phyloP scores from a whole-genome alignment of 2,888 invertebrate species.

The Netelia melanura region DNA sequence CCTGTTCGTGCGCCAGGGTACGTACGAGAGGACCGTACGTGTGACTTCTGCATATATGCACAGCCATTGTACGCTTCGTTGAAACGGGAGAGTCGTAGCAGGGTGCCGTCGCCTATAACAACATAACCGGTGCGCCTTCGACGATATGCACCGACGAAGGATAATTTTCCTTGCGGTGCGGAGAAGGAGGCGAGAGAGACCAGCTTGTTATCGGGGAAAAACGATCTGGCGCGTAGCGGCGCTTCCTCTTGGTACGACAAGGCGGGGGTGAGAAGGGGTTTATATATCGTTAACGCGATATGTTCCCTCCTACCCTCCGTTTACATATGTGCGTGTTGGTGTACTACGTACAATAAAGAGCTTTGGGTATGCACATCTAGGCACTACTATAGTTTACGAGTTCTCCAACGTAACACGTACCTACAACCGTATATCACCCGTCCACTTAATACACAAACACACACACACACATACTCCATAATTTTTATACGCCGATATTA shows the following conservation, averaged over 20 bases:
- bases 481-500: not conserved
- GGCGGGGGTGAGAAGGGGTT: not conserved
- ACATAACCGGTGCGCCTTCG: conserved; percentile 1
- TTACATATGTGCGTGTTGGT: not conserved
- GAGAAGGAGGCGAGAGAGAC: conserved; percentile 42
- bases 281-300: conserved; percentile 52
- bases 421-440: not conserved
- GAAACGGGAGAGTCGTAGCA: conserved; percentile 37
- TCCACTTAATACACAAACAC: not conserved
- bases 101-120: conserved; percentile 11
- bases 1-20: not conserved
- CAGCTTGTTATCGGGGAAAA: conserved; percentile 60
- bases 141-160: conserved; percentile 43
- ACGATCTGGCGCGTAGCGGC: conserved; percentile 46
- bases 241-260: conserved; percentile 19
- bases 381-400: conserved; percentile 15
- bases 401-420: conserved; percentile 4
- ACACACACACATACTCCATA: not conserved
- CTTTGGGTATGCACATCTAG: not conserved
- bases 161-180: conserved; percentile 56
- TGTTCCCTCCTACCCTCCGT: not conserved
- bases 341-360: not conserved
- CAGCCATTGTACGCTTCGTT: conserved; percentile 4
- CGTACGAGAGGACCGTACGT: not conserved
- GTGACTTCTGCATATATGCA: not conserved